Conservation (phyloP, 2,113 vertebrate genomes). For the Dolichallabes microphthalmus region DNA sequence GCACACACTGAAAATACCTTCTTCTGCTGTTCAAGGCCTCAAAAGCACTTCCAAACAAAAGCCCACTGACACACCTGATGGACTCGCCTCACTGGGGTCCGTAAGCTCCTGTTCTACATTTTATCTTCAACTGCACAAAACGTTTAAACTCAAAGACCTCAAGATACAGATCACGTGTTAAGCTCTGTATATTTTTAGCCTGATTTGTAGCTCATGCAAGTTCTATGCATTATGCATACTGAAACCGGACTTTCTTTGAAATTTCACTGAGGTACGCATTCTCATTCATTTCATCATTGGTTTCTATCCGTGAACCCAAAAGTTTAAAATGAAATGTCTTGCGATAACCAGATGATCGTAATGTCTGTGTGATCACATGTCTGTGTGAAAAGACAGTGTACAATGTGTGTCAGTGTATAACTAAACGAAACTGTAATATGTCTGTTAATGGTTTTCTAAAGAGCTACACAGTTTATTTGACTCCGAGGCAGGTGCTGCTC, state of each 20-base stretch:
- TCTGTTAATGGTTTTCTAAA: conserved; percentile 18
- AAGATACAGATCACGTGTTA: not conserved
- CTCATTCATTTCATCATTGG: too few species aligned
- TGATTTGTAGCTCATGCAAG: too few species aligned
- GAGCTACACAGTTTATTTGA: not conserved
- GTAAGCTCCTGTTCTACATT: not conserved
- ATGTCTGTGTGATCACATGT: not conserved
- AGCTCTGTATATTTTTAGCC: too few species aligned
- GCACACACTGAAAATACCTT: conserved; percentile 5
- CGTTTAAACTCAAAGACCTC: not conserved
- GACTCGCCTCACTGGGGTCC: not conserved
- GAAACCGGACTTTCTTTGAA: too few species aligned
- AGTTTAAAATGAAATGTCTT: not conserved
- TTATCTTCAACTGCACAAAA: not conserved
- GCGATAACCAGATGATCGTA: not conserved
- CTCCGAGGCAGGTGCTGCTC: conserved; percentile 23
- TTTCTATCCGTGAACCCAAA: not conserved
- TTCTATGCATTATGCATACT: too few species aligned
- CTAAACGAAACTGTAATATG: not conserved
- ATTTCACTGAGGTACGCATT: too few species aligned
- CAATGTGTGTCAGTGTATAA: not conserved
- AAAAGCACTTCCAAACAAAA: not conserved
- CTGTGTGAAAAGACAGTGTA: not conserved
- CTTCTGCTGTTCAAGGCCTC: not conserved
- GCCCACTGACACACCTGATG: conserved; percentile 3